Conservation (phyloP, 2,797 vertebrate species). For the Scleropages formosus region DNA sequence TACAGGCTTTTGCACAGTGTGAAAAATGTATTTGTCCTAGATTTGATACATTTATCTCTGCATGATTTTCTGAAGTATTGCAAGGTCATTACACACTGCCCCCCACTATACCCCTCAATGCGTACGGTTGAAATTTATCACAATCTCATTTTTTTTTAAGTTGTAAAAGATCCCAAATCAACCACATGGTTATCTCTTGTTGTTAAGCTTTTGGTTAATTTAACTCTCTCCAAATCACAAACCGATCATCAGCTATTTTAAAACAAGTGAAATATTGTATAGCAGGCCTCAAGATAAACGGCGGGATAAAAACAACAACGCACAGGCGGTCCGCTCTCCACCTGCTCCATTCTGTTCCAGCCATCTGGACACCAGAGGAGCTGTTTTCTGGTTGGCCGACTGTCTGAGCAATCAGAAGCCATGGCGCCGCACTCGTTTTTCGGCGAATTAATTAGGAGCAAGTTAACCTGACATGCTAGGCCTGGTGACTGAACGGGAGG, state of each 20-base stretch:
- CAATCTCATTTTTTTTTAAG: no score
- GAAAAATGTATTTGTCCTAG: no score
- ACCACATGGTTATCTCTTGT: no score
- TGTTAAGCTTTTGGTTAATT: not conserved
- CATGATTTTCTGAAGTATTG: no score
- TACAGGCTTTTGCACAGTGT: no score
- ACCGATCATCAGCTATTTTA: not conserved
- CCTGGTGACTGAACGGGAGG: not conserved
- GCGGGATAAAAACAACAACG: conserved; percentile 41
- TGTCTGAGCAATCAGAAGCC: conserved; percentile 27
- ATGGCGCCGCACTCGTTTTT: conserved; percentile 39
- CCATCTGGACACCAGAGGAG: conserved; percentile 60
- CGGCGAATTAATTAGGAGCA: conserved; percentile 28
- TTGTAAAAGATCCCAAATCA: no score
- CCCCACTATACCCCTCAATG: no score
- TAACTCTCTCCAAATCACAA: not conserved
- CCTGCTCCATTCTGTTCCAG: conserved; percentile 57
- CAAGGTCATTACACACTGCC: no score
- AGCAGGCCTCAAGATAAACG: conserved; percentile 40
- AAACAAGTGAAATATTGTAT: conserved; percentile 23
- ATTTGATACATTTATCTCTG: no score
- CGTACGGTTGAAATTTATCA: no score
- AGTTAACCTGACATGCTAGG: conserved; percentile 7
- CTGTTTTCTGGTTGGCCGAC: conserved; percentile 27
- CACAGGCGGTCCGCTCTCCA: conserved; percentile 48